Evolutionary conservation across 2,113 vertebrate species (phyloP), one percentile per base, ranked within the genome.

Genomic region (Amazona guildingii): DNA sequence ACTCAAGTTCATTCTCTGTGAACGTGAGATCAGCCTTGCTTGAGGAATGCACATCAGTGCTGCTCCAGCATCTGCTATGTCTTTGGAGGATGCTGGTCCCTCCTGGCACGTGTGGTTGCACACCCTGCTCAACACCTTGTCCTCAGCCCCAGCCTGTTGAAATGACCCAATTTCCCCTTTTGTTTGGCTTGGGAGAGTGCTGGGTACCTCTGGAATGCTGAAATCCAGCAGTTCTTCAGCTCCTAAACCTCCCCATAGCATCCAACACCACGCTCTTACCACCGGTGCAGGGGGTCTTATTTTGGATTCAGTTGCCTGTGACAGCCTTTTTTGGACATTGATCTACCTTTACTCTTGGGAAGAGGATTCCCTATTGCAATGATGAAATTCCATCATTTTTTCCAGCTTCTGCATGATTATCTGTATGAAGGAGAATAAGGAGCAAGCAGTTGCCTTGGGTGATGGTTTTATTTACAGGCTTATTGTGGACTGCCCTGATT

Each of bases 21-120:
- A 35, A 74, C 24, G 3, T 27, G 73, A 63, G 83, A 46, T 33
- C 29, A 29, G 41, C 13, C 11, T 68, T 0, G 2, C 46, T 51
- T 1, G 0, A 31, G 35, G 24, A 44, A 17, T 6, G 35, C 12
- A 10, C 28, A 3, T 68, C 2, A 5, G n/a, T 25, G 63, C 55
- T 61, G 61, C 72, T 51, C 2, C 49, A 51, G 24, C 49, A 25
- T 25, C 49, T 25, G 49, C 24, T 1, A 1, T 37, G 8, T 67
- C 57, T 28, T 44, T 8, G 5, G 44, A 66, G 52, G 64, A 18
- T 51, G 41, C 57, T n/a, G 74, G 44, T 81, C 23, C 21, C 23
- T 84, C 31, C 24, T 63, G 41, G 44, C 15, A 13, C 0, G 0
- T 43, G 49, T 31, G 49, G 55, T 52, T 66, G 46, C 33, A 24